Evolutionary conservation across 2,888 invertebrate species (phyloP).

Genomic region (Standfussiana lucernea): DNA sequence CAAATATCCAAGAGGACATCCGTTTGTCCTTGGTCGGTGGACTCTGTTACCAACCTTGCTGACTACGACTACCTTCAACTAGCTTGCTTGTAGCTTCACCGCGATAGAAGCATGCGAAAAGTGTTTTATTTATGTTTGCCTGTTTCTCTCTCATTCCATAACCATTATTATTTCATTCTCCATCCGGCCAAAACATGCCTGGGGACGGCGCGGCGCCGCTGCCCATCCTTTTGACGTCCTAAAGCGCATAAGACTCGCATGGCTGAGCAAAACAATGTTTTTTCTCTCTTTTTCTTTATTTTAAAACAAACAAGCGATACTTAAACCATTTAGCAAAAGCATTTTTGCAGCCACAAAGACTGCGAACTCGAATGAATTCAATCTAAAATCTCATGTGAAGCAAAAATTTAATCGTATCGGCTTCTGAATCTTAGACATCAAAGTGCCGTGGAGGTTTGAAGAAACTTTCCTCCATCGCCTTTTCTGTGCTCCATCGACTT

Average conservation of each 20-base stretch:
- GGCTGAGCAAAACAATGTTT: not conserved
- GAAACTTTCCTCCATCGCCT: slow-evolving; percentile 67
- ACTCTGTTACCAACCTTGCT: not conserved
- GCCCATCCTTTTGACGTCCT: slow-evolving; percentile 6
- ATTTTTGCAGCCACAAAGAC: slow-evolving; percentile 6
- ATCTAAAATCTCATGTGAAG: slow-evolving; percentile 48
- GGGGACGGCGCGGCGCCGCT: too few species aligned
- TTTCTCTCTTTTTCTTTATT: not conserved
- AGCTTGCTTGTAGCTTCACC: not conserved
- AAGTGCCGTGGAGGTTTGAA: slow-evolving; percentile 58
- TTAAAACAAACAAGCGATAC: not conserved
- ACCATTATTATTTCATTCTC: not conserved
- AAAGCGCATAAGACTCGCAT: not conserved
- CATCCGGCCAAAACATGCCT: too few species aligned
- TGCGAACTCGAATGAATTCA: slow-evolving; percentile 21
- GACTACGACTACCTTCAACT: not conserved
- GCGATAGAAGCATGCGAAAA: not conserved
- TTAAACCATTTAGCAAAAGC: not conserved
- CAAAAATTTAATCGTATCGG: slow-evolving; percentile 61
- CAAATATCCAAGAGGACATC: not conserved
- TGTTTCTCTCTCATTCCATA: not conserved
- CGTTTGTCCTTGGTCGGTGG: not conserved
- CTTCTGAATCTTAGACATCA: slow-evolving; percentile 62
- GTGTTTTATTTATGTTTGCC: not conserved
- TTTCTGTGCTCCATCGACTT: slow-evolving; percentile 72